phyloP scores from a whole-genome alignment of 1,140 invertebrate species.

The Ips typographus region DNA sequence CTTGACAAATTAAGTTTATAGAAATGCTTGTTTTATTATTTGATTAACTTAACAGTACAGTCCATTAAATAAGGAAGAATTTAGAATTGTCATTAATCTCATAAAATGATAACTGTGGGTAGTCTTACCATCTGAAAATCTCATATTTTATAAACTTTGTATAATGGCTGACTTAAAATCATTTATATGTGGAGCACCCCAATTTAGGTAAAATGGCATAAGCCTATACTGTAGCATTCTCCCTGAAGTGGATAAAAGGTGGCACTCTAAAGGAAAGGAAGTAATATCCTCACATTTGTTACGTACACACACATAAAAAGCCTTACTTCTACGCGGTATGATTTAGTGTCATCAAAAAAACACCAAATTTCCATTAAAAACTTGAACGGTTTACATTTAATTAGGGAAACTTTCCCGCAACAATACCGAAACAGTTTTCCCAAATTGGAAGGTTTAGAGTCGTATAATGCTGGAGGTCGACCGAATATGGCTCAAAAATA shows the following conservation, averaged over 20 bases:
- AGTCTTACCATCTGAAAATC: no score
- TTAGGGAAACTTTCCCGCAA: neutral
- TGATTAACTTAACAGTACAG: no score
- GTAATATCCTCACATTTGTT: constrained; percentile 1
- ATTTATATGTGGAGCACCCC: no score
- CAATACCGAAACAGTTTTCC: neutral
- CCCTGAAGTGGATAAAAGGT: neutral
- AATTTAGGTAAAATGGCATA: neutral
- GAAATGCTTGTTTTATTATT: no score
- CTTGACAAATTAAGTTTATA: no score
- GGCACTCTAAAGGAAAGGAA: neutral
- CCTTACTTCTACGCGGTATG: neutral
- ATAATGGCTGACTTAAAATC: no score
- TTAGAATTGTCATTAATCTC: no score
- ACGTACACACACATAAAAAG: neutral
- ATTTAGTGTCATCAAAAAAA: neutral
- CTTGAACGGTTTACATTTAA: neutral
- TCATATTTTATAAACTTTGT: no score
- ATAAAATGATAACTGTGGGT: no score
- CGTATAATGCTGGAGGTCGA: no score
- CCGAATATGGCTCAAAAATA: no score
- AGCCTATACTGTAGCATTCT: neutral
- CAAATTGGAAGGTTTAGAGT: neutral
- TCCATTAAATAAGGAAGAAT: no score
- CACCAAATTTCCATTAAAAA: constrained; percentile 1